Base-by-base conservation (phyloP, 2,113 vertebrate species). In the Promerops cafer region DNA sequence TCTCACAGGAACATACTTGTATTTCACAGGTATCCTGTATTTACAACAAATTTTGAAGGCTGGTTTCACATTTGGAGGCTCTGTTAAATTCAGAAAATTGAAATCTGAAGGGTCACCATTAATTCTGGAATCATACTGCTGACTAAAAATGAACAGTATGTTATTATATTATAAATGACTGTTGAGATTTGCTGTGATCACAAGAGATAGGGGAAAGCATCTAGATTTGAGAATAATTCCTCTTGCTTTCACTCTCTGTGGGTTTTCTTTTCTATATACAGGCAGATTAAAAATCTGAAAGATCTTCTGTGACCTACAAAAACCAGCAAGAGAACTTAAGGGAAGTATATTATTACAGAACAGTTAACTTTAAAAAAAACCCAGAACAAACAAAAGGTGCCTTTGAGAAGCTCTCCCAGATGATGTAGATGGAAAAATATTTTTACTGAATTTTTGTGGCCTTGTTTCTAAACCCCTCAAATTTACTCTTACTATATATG, bases 101-200 rank as follows among this genome's bases (percentile, higher is more conserved):
- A 72, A 82, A 77, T 54, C 45, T 83, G 52, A 88, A 74, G 31
- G 56, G 50, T 94, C 44, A 70, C 7, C 40, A 70, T 85, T 94
- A 93, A 81, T 85, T 95, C 23, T 89, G 40, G 65, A 93, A 70
- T 85, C 75, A 83, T 24, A n/a, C 8, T 70, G 33, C 42, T 83
- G 71, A 76, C 66, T 88, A 35, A 83, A 92, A 94, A 76, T 40
- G 42, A 95, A 49, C 31, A 74, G 7, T 63, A 53, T 72, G 54
- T 28, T 94, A 88, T 90, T 87, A 92, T 52, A 56, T 83, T 94
- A 74, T 70, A 94, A 96, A 93, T 83, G 52, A 86, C 83, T 90
- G 71, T 18, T 91, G 89, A 91, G 83, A 94, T 87, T 94, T 92
- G 37, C 63, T 86, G 50, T 54, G 75, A 90, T 92, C 88, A 93